Percentiles rank a stretch among this genome's conserved stretches.
Evolutionary conservation across 2,797 vertebrate species (phyloP).

Genomic region (Nyctalus aviator): DNA sequence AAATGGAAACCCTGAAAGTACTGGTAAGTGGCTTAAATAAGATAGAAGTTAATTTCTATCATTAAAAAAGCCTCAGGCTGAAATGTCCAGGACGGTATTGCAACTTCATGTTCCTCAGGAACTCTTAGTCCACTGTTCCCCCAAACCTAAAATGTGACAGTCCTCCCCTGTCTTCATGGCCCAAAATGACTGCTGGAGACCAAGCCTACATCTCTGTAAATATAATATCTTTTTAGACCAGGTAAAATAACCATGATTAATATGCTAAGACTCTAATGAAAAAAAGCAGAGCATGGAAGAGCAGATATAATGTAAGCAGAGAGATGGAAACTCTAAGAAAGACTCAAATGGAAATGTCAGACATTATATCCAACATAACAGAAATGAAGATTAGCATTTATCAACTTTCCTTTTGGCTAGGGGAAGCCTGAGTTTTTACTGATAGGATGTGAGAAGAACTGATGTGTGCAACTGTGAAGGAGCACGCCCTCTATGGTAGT

Average conservation of each 20-base stretch:
- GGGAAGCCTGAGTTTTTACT: background rate
- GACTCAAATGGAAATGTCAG: slow-evolving; percentile 37
- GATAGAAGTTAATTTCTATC: background rate
- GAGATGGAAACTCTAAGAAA: background rate
- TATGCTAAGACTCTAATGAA: background rate
- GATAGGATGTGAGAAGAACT: background rate
- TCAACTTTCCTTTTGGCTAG: background rate
- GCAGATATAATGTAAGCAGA: background rate
- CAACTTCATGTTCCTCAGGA: background rate
- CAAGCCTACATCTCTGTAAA: background rate
- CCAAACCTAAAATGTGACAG: background rate
- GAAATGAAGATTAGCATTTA: background rate
- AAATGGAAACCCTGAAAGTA: background rate
- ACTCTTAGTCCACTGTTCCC: background rate
- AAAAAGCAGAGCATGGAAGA: slow-evolving; percentile 4
- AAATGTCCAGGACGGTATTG: background rate
- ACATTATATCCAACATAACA: background rate
- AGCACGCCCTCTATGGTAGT: background rate
- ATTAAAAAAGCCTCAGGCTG: background rate
- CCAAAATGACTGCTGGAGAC: background rate
- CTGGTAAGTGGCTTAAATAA: background rate
- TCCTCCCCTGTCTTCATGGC: background rate
- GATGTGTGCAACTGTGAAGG: background rate
- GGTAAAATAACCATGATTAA: background rate
- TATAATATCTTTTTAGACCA: background rate